Evolutionary conservation across 2,888 invertebrate genomes (phyloP), one percentile per base, ranked within the genome.

Genomic region (Diarsia dahlii): DNA sequence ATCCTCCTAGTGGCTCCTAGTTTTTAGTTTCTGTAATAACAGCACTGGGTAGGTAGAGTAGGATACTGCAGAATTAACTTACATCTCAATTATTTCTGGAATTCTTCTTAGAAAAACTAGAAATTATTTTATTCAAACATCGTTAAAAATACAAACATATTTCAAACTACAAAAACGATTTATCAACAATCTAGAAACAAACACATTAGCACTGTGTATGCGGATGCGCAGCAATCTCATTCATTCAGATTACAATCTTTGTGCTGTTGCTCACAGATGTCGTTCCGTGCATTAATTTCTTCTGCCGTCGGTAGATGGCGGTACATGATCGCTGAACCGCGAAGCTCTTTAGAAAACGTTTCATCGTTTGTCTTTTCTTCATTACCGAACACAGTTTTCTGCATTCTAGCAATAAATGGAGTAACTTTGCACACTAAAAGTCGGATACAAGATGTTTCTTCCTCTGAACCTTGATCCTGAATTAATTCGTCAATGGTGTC

Each of bases 331-430:
- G 95, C 91, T 46, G 95, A 91, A 68, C 94, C 93, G 2, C 90
- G 90, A 46, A 93, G 89, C 20, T 93, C 92, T 71, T 92, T 91
- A 66, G 68, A 64, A 80, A 82, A 85, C 28, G 90, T 91, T 34
- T 89, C 90, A 34, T 92, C 91, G 23, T 90, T 91, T 52, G 84
- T 90, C 28, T 90, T 90, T 54, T 92, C 90, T 86, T 92, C 90
- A 13, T 92, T 91, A 18, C 94, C 96, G 76, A 98, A 94, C 0
- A 96, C 96, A n/a, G 98, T 97, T 76, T 97, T 96, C 90, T 99
- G 98, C 97, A 98, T 98, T 84, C 97, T 97, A 95, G 97, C 97
- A 79, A 99, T 97, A 79, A 98, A 97, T 0, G 98, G 98, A 0
- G 98, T 97, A 81, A 97, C 97, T 95, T 98, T 98, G 91, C 99